phyloP scores from a whole-genome alignment of 1,140 invertebrate genomes.

The Trachymyrmex cornetzi region DNA sequence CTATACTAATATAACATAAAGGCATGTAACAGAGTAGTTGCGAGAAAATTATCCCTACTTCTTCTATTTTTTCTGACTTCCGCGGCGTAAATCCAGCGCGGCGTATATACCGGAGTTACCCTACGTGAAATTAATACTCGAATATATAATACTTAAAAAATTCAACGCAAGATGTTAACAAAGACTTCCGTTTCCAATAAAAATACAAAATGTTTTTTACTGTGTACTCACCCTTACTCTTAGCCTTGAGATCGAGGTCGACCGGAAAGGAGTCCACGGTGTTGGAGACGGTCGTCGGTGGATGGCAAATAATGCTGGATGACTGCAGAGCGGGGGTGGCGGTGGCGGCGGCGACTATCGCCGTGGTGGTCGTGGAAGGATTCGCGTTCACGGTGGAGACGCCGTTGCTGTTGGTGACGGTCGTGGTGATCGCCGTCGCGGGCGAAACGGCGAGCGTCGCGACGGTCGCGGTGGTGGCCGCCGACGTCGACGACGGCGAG shows the following conservation, averaged over 20 bases:
- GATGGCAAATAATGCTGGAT: constrained; percentile 79
- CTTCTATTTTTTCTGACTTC: too few relatives aligned
- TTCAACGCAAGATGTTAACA: too few relatives aligned
- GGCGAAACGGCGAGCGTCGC: constrained; percentile 60
- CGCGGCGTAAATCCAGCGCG: too few relatives aligned
- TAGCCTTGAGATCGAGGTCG: constrained; percentile 80
- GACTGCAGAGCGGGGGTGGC: constrained; percentile 58
- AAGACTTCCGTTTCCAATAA: too few relatives aligned
- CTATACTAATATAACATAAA: too few relatives aligned
- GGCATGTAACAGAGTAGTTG: too few relatives aligned
- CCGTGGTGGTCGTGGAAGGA: constrained; percentile 72
- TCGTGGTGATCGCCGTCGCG: constrained; percentile 54
- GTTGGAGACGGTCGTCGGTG: constrained; percentile 69
- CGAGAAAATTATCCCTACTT: too few relatives aligned
- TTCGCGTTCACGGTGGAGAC: constrained; percentile 63
- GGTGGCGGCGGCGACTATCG: constrained; percentile 37
- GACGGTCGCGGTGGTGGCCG: constrained; percentile 56
- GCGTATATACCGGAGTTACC: too few relatives aligned
- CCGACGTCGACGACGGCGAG: constrained; percentile 67
- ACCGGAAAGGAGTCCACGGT: constrained; percentile 73
- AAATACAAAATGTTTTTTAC: too few relatives aligned
- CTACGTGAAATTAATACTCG: too few relatives aligned
- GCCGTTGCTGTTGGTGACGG: constrained; percentile 64
- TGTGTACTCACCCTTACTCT: constrained; percentile 77
- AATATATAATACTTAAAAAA: too few relatives aligned